phyloP scores from a whole-genome alignment of 2,113 vertebrate genomes.

The Ciconia boyciana region DNA sequence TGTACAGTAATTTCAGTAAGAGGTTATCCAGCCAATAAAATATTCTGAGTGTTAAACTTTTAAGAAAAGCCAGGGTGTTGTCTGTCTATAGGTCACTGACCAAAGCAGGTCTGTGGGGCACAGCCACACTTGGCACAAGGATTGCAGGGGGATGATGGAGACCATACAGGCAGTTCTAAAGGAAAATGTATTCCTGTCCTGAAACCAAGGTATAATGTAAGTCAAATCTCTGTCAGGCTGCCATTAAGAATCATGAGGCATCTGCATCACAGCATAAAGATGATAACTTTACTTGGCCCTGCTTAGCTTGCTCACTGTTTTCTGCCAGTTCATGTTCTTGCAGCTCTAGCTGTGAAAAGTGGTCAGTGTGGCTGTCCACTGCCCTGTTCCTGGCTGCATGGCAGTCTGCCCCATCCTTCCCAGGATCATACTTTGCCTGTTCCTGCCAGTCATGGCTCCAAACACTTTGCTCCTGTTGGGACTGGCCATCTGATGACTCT shows the following conservation, averaged over 20 bases:
- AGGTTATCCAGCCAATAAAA: background rate
- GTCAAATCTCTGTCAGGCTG: background rate
- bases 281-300: background rate
- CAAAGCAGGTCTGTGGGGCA: background rate
- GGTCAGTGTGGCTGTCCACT: fast-evolving
- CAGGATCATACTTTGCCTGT: fast-evolving
- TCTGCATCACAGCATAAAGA: background rate
- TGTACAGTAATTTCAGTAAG: slow-evolving; percentile 45
- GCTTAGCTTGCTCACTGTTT: fast-evolving
- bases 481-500: fast-evolving
- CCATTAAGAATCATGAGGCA: fast-evolving
- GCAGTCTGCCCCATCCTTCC: background rate
- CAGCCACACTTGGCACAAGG: fast-evolving
- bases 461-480: fast-evolving
- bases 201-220: fast-evolving
- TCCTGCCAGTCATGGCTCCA: background rate
- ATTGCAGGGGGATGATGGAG: background rate
- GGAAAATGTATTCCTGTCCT: fast-evolving
- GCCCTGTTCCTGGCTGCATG: background rate
- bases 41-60: background rate
- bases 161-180: fast-evolving
- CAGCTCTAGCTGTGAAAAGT: background rate
- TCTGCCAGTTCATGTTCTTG: fast-evolving
- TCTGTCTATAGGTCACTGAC: background rate
- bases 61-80: background rate